Base-by-base conservation (phyloP, 2,113 vertebrate genomes). In the Lepisosteus oculatus region DNA sequence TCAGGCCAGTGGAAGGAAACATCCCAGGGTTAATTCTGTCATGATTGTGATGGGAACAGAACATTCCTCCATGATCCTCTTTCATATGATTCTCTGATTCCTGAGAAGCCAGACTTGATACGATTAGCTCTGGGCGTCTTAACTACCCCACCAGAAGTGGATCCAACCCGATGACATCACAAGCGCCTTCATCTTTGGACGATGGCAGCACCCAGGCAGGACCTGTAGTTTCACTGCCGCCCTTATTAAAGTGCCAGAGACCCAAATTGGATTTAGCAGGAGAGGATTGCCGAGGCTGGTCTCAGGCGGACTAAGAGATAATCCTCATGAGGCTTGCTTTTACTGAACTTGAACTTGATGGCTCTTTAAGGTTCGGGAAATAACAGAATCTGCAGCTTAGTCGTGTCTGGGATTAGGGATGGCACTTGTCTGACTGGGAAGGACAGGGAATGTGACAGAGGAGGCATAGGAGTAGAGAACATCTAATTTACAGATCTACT, bases 41-140 rank as follows among this genome's bases (percentile, higher is more conserved):
- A 86, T 90, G 91, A 87, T 91, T 85, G 69, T 85, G 87, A 85
- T 89, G 86, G 89, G 89, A 90, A 90, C 86, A 90, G 92, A 92
- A 92, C 90, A 93, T 94, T 94, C 91, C 86, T 88, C 85, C 81
- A 76, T 93, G 90, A 92, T 92, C 92, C 85, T 85, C 89, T 92
- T 89, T 93, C 86, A 90, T 83, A 83, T 86, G 90, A 92, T 89
- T 93, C 79, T 51, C 82, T 82, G 77, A 79, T 88, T 87, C 86
- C 88, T 83, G 84, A 85, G 81, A 91, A 91, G 88, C 85, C 85
- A 47, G 45, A 88, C 86, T 85, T 91, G 89, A 92, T 92, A 81
- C 81, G 88, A 80, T 93, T 89, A 93, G 82, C 80, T 81, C 76
- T 78, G 71, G 83, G 82, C 87, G 87, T 85, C 85, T 86, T 85